A percentile compares a stretch with the other conserved stretches of the same genome.
phyloP scores from a whole-genome alignment of 1,140 invertebrate species.

The Lineus longissimus region DNA sequence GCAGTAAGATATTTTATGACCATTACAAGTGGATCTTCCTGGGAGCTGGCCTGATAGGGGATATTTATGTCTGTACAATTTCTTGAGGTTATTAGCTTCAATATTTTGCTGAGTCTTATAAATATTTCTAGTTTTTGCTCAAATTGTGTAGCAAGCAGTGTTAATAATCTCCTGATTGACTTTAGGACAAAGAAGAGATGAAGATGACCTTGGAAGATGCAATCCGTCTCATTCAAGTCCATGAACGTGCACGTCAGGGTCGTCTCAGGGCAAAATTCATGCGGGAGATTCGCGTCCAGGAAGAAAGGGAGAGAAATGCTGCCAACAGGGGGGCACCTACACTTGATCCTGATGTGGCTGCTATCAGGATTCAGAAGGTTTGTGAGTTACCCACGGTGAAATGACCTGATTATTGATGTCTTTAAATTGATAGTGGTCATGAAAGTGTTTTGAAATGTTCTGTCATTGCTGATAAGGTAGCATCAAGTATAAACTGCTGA shows the following conservation, averaged over 20 bases:
- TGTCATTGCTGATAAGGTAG: constrained; percentile 5
- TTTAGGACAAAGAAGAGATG: constrained; percentile 46
- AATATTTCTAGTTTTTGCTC: no score
- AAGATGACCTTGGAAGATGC: constrained; percentile 76
- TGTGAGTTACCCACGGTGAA: background rate
- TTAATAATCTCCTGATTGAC: no score
- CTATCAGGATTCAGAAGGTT: constrained; percentile 52
- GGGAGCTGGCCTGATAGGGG: background rate
- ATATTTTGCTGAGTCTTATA: no score
- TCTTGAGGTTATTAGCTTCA: no score
- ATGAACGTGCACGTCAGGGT: constrained; percentile 84
- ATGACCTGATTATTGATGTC: background rate
- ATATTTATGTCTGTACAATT: no score
- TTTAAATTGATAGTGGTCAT: background rate
- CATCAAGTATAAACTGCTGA: no score
- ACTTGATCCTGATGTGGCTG: constrained; percentile 48
- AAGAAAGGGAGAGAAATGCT: constrained; percentile 44
- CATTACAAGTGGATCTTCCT: background rate
- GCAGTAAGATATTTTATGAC: constrained; percentile 27
- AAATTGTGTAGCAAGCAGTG: no score
- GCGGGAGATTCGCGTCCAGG: constrained; percentile 71
- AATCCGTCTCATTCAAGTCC: constrained; percentile 78
- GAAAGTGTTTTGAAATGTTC: background rate
- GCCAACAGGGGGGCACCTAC: constrained; percentile 43
- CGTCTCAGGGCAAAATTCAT: constrained; percentile 78